phyloP scores from a whole-genome alignment of 2,113 vertebrate genomes.

The Trinectes maculatus region DNA sequence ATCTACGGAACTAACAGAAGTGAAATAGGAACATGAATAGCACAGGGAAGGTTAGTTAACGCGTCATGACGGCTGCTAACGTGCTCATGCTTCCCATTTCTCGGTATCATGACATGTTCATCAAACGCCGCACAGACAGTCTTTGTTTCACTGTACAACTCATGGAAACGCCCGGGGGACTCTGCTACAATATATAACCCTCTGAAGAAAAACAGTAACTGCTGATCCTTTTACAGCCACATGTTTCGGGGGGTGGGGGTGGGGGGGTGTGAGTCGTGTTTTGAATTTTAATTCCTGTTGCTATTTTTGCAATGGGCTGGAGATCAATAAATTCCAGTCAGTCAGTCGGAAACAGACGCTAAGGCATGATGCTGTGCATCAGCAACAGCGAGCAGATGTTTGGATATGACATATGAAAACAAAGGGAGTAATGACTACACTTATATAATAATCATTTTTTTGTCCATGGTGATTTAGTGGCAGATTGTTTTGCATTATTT shows the following conservation, averaged over 20 bases:
- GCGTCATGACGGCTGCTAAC: no score
- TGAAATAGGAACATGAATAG: constrained; percentile 22
- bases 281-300: constrained; percentile 3
- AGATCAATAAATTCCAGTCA: constrained; percentile 11
- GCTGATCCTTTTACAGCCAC: background rate
- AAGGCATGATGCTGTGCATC: background rate
- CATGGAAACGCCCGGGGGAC: constrained; percentile 1
- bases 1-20: no score
- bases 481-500: constrained; percentile 10
- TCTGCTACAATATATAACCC: background rate
- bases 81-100: constrained; percentile 17
- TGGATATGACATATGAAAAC: constrained; percentile 6
- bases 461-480: background rate
- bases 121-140: constrained; percentile 12
- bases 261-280: background rate
- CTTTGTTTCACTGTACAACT: constrained; percentile 1
- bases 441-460: no score
- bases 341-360: background rate
- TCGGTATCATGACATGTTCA: constrained; percentile 7
- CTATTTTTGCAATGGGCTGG: background rate
- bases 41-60: constrained; percentile 5
- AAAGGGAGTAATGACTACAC: background rate
- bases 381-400: background rate
- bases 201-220: background rate
- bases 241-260: background rate